Base-by-base conservation (phyloP, 2,888 invertebrate species). In the Scaptomyza parva region DNA sequence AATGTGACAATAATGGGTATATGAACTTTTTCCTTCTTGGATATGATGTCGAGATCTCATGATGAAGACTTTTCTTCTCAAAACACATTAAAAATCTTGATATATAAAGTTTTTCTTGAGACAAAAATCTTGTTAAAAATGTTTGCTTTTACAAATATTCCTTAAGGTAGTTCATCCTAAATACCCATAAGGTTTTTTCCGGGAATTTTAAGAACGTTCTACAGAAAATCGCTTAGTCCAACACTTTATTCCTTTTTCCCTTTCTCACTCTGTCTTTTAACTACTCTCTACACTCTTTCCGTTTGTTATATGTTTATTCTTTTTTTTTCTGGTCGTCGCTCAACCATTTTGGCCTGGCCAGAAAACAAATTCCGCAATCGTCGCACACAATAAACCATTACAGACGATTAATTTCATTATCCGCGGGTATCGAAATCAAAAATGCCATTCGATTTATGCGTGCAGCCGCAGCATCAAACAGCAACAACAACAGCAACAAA, bases 361-460 rank as follows among this genome's bases (percentile, higher is more conserved):
- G 54, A 60, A 86, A 79, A 65, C 72, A 79, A 86, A 73, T 64
- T 80, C 55, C 68, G 50, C 69, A 65, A 79, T 83, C 76, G 86
- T 77, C 78, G 87, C 87, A 68, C 84, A 86, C 84, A 84, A 84
- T 85, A 85, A 84, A 85, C 86, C 88, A 85, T 88, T 83, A 86
- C 84, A 83, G 88, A 63, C 84, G 84, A 85, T 85, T 88, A 85
- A 85, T 85, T 85, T 85, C 84, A 85, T 85, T 85, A 85, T 83
- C 80, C 84, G 67, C 75, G 71, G 67, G 59, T 59, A 77, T 67
- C 77, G 73, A 79, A 79, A 86, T 86, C 86, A 83, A 86, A 82
- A 82, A 76, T 71, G 65, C 66, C 66, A 79, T 73, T 75, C 73
- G 88, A 84, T 88, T 88, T 86, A 84, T 84, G 86, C 76, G 68